A percentile compares a stretch with the other conserved stretches of the same genome.
Evolutionary conservation across 1,140 invertebrate genomes (phyloP).

Genomic region (Rhagoletis zephyria): DNA sequence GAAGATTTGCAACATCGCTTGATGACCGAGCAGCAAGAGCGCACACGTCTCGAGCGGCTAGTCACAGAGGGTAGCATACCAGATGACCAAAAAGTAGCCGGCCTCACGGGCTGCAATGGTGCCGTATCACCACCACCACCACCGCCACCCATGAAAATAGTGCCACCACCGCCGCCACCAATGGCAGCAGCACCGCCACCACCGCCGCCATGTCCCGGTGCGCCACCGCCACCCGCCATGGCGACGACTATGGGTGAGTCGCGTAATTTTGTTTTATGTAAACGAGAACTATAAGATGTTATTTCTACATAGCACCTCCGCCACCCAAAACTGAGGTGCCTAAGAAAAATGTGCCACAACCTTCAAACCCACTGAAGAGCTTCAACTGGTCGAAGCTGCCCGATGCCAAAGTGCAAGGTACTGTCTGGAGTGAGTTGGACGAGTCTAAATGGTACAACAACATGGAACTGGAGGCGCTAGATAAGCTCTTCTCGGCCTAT

Average conservation of each 20-base stretch:
- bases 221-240: slow-evolving; percentile 74
- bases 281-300: background rate
- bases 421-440: slow-evolving; percentile 94
- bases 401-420: slow-evolving; percentile 89
- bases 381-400: slow-evolving; percentile 98
- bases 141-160: slow-evolving; percentile 76
- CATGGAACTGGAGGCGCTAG: slow-evolving; percentile 93
- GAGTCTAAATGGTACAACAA: slow-evolving; percentile 92
- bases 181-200: slow-evolving; percentile 74
- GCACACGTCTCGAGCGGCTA: slow-evolving; percentile 86
- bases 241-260: slow-evolving; percentile 67
- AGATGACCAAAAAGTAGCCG: slow-evolving; percentile 89
- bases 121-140: slow-evolving; percentile 76
- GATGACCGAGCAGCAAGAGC: slow-evolving; percentile 86
- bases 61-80: slow-evolving; percentile 91
- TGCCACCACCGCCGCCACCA: slow-evolving; percentile 74
- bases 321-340: slow-evolving; percentile 75
- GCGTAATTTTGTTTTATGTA: background rate
- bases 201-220: slow-evolving; percentile 75
- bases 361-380: slow-evolving; percentile 92
- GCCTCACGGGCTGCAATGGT: slow-evolving; percentile 70
- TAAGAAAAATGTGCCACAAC: slow-evolving; percentile 88
- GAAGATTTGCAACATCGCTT: slow-evolving; percentile 84
- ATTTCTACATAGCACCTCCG: slow-evolving; percentile 72
- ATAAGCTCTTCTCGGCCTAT: slow-evolving; percentile 95